Percentiles rank a stretch among this genome's conserved stretches.
Conservation (phyloP, 2,113 vertebrate genomes). For the Indri indri region DNA sequence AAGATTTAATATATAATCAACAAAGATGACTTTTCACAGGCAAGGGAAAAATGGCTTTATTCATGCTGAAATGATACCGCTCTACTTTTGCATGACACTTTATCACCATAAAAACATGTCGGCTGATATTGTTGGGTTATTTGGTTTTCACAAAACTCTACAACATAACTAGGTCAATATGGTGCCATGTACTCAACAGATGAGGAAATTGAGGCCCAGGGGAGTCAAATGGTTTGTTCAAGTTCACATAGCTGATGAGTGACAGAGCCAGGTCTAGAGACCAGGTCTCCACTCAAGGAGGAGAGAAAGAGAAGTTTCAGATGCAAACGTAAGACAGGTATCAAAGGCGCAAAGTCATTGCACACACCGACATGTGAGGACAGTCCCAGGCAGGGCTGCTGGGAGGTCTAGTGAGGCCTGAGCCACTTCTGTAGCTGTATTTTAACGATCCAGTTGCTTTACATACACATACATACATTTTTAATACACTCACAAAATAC, state of each 20-base stretch:
- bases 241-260: not conserved
- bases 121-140: not conserved
- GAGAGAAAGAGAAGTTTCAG: not conserved
- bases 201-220: not conserved
- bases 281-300: not conserved
- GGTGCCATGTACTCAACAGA: not conserved
- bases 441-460: not conserved
- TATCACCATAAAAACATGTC: not conserved
- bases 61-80: not conserved
- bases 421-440: not conserved
- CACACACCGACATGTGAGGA: not conserved
- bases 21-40: constrained; percentile 11
- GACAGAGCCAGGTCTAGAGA: not conserved
- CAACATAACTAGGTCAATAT: not conserved
- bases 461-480: not conserved
- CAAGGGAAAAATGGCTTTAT: not conserved
- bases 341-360: not conserved
- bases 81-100: not conserved
- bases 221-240: not conserved
- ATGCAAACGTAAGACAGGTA: not conserved
- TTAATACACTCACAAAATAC: not conserved
- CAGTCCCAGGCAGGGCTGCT: not conserved
- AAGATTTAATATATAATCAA: not conserved
- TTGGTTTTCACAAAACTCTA: not conserved
- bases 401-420: not conserved